These are phyloP conservation scores for Agapornis roseicollis DNA, from an alignment of 2,113 vertebrate species.

Conservation along the genomic window DNA sequence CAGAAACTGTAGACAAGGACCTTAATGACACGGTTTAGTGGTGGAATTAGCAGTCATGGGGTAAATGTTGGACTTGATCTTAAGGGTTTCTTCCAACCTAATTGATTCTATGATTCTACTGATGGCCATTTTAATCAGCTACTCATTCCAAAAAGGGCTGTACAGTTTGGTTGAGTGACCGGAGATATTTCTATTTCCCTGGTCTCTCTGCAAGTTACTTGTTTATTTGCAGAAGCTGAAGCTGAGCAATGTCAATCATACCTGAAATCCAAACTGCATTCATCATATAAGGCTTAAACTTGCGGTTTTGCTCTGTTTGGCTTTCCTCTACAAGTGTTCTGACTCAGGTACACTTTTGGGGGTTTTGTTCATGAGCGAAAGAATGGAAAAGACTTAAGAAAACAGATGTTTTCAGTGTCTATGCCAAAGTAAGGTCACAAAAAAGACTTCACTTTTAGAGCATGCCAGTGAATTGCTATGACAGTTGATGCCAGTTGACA, in stretches of 20 bases:
- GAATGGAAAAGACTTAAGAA: neutral
- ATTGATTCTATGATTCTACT: neutral
- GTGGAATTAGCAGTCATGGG: neutral
- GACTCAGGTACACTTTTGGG: neutral
- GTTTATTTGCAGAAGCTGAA: neutral
- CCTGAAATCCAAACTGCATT: neutral
- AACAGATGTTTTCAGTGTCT: neutral
- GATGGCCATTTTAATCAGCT: neutral
- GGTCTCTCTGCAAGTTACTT: neutral
- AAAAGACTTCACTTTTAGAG: neutral
- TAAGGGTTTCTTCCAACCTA: neutral
- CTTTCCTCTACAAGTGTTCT: neutral
- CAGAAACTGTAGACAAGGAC: neutral
- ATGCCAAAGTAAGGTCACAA: neutral
- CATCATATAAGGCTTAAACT: neutral
- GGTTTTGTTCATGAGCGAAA: neutral
- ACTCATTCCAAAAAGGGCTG: neutral
- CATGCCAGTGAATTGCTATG: neutral
- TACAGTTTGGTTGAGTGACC: no score
- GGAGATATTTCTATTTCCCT: no score
- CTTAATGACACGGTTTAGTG: neutral
- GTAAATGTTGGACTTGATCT: neutral
- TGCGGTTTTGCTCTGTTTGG: neutral
- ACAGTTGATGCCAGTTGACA: neutral
- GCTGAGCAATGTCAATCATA: neutral